Evolutionary conservation across 2,113 vertebrate species (phyloP), one percentile per base, ranked within the genome.

Genomic region (Merops nubicus): DNA sequence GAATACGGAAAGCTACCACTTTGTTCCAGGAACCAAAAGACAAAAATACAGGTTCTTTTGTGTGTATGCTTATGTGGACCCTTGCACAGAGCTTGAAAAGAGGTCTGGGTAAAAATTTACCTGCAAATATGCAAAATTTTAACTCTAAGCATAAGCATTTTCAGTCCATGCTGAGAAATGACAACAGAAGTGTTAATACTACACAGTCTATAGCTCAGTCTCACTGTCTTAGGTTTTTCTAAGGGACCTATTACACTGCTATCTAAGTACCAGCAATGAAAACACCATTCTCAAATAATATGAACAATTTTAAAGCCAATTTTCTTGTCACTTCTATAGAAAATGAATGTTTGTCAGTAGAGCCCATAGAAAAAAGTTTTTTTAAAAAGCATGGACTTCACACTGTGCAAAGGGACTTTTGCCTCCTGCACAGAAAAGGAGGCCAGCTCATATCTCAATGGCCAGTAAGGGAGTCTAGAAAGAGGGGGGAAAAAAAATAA

Each of bases 241-340:
- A 26, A 83, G 80, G 83, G 38, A 50, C 29, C 36, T 81, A 25
- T 91, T 62, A 78, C 29, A 36, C 56, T 21, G 33, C 8, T 63
- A 33, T 70, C 85, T 68, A 38, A 95, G 70, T 57, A 68, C 26
- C 54, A 75, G 74, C 86, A 73, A 88, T 60, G 80, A 69, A 85
- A 96, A 86, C 40, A 53, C 25, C 38, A 26, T 63, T 92, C 56
- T 65, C 78, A 83, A 94, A 91, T 68, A 89, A 96, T 69, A 0
- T 40, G 43, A 95, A 65, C 93, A 38, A 86, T 88, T 93, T 92
- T 50, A 36, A 89, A 94, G 51, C 29, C 64, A 65, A 85, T 97
- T 96, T 96, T 95, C 74, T 56, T 92, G 93, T 89, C 93, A 78
- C 47, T 72, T 91, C 73, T 67, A 23, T 33, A 34, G 21, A 62